Conservation (phyloP, 2,797 vertebrate genomes). For the Rhinichthys osculus region DNA sequence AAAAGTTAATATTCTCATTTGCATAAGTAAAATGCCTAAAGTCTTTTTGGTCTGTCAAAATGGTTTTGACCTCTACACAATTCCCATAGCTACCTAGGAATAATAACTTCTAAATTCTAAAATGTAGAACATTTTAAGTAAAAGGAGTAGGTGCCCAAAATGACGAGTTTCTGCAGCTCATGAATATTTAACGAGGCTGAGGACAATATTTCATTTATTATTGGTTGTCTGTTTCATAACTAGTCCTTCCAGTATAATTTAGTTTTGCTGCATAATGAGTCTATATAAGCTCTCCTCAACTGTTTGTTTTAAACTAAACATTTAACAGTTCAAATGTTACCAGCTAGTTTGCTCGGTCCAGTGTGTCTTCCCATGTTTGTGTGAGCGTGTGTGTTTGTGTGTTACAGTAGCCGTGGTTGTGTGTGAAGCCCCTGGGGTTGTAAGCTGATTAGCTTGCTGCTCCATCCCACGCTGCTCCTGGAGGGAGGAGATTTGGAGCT, state of each 20-base stretch:
- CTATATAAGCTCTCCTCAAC: background rate
- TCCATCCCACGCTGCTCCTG: constrained; percentile 73
- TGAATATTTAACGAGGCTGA: constrained; percentile 7
- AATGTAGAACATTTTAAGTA: background rate
- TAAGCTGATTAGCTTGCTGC: constrained; percentile 88
- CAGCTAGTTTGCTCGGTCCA: background rate
- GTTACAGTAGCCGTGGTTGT: constrained; percentile 37
- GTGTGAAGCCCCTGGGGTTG: constrained; percentile 77
- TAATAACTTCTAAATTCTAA: background rate
- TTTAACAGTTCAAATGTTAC: background rate
- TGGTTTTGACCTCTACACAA: background rate
- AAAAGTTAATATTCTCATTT: no score
- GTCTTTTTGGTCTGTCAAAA: background rate
- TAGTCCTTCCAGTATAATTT: background rate
- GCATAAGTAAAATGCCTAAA: background rate
- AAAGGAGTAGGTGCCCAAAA: background rate
- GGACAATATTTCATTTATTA: background rate
- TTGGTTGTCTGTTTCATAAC: background rate
- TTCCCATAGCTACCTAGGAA: background rate
- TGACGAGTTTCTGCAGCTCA: background rate
- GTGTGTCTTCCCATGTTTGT: background rate
- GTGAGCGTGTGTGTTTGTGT: constrained; percentile 22
- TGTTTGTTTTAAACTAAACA: constrained; percentile 3
- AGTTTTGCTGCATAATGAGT: background rate
- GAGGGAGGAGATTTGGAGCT: constrained; percentile 87